phyloP scores from a whole-genome alignment of 2,888 invertebrate species.

The Hyalella azteca region DNA sequence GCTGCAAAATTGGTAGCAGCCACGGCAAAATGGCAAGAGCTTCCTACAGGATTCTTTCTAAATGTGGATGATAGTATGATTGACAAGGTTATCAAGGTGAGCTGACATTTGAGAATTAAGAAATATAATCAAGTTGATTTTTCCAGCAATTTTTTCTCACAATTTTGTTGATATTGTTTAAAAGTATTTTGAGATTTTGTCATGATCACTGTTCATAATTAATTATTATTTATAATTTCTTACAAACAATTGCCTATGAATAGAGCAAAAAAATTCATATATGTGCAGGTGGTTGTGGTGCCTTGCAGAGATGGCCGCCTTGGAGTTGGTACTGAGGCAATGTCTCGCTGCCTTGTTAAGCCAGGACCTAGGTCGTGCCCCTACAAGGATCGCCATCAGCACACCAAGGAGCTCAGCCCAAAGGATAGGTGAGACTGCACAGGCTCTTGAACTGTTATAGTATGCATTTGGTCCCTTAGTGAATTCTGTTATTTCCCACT shows the following conservation, averaged over 20 bases:
- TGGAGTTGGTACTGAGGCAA: constrained; percentile 72
- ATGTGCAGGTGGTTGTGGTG: constrained; percentile 68
- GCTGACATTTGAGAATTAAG: no score
- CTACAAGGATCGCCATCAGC: constrained; percentile 74
- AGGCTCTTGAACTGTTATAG: neutral
- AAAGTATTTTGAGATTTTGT: no score
- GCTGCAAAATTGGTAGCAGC: constrained; percentile 70
- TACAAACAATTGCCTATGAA: neutral
- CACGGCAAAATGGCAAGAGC: constrained; percentile 60
- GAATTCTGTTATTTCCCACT: neutral
- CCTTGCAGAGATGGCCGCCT: constrained; percentile 61
- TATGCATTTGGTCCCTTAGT: neutral
- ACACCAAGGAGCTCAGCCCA: constrained; percentile 66
- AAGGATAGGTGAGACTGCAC: constrained; percentile 45
- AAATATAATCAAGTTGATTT: no score
- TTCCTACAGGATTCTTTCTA: constrained; percentile 66
- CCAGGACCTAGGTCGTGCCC: constrained; percentile 81
- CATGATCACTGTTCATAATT: neutral
- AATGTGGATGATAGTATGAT: constrained; percentile 69
- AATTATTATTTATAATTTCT: no score
- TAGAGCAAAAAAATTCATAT: neutral
- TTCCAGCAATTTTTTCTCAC: no score
- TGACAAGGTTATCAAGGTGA: constrained; percentile 70
- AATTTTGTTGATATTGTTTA: no score
- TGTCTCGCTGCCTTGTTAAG: constrained; percentile 70